Percentiles rank a stretch among this genome's conserved stretches.
Evolutionary conservation across 2,797 vertebrate species (phyloP).

Genomic region (Hydrolagus colliei): DNA sequence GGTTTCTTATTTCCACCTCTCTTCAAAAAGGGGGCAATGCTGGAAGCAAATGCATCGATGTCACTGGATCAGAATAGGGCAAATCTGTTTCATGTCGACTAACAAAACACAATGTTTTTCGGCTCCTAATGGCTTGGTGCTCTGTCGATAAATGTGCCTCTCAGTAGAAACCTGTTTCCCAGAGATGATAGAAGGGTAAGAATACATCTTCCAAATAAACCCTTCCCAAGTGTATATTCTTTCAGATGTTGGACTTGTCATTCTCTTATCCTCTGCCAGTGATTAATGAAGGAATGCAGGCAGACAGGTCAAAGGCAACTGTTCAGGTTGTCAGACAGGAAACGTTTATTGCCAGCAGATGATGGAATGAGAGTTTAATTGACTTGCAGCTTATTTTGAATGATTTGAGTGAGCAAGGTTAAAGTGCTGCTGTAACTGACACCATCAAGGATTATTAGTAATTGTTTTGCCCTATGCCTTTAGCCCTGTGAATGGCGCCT

Average conservation of each 20-base stretch:
- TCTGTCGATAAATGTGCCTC: not conserved
- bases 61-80: not conserved
- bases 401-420: not conserved
- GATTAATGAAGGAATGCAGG: constrained; percentile 30
- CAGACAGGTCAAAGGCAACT: constrained; percentile 1
- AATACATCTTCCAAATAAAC: not conserved
- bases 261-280: constrained; percentile 24
- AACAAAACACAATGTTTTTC: not conserved
- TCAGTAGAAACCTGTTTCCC: not conserved
- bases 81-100: not conserved
- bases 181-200: not conserved
- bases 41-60: not conserved
- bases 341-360: constrained; percentile 27
- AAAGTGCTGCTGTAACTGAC: not conserved
- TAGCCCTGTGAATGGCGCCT: not conserved
- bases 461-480: not conserved
- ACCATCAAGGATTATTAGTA: not conserved
- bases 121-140: not conserved
- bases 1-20: not conserved
- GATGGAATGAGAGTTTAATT: not conserved
- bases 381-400: constrained; percentile 25
- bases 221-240: constrained; percentile 18
- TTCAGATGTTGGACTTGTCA: constrained; percentile 25
- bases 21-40: not conserved
- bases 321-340: constrained; percentile 27